phyloP scores from a whole-genome alignment of 2,797 vertebrate species.

The Ctenopoma multispine region DNA sequence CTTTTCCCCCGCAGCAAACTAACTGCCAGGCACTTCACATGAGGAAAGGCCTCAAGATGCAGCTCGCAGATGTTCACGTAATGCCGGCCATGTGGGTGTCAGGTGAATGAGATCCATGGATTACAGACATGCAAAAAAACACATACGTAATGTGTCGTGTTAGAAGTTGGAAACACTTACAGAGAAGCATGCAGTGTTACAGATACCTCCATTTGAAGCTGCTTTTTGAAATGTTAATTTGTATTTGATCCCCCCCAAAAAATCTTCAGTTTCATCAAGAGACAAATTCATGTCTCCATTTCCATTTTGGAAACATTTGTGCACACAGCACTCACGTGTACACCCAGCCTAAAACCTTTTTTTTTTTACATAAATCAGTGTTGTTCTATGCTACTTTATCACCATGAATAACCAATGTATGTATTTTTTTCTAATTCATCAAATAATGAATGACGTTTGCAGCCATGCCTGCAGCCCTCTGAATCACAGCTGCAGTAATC shows the following conservation, averaged over 20 bases:
- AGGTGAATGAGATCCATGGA: conserved; percentile 74
- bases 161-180: conserved; percentile 15
- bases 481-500: background rate
- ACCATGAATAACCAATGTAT: too few species aligned
- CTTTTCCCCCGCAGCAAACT: conserved; percentile 73
- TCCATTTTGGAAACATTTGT: background rate
- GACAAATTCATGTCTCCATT: background rate
- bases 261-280: background rate
- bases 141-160: conserved; percentile 37
- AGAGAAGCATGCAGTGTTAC: background rate
- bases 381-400: too few species aligned
- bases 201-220: background rate
- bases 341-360: background rate
- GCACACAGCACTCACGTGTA: background rate
- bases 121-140: conserved; percentile 62
- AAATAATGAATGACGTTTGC: background rate
- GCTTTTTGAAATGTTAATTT: background rate
- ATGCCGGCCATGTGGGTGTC: conserved; percentile 79
- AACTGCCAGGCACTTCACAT: conserved; percentile 80
- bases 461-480: background rate
- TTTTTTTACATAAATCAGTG: background rate
- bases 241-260: background rate
- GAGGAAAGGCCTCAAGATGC: conserved; percentile 78
- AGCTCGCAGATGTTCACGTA: conserved; percentile 80
- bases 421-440: background rate